Evolutionary conservation across 2,797 vertebrate genomes (phyloP).

Genomic region (Poeciliopsis presidionis): DNA sequence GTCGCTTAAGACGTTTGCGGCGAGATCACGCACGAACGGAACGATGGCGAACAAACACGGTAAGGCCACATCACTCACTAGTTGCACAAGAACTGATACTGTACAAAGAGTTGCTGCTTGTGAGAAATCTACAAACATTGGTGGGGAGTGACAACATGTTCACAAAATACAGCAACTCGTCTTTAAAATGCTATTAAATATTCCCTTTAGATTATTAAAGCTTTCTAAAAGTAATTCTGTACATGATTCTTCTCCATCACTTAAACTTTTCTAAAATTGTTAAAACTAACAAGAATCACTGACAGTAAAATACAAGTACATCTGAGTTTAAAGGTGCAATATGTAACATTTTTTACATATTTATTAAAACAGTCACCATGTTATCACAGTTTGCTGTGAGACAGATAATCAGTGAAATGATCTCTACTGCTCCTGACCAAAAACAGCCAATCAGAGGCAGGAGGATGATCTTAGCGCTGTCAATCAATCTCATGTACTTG

Average conservation of each 20-base stretch:
- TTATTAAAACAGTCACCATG: too few species aligned
- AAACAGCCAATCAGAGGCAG: too few species aligned
- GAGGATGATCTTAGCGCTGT: too few species aligned
- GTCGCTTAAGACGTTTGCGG: conserved; percentile 37
- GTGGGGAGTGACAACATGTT: conserved; percentile 51
- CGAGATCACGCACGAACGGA: conserved; percentile 42
- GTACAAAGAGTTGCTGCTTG: conserved; percentile 47
- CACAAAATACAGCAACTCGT: conserved; percentile 52
- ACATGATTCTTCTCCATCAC: conserved; percentile 17
- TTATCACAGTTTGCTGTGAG: too few species aligned
- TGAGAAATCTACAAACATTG: conserved; percentile 60
- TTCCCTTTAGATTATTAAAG: conserved; percentile 28
- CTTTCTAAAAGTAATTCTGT: conserved; percentile 34
- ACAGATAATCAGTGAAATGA: too few species aligned
- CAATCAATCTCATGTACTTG: too few species aligned
- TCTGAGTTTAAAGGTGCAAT: conserved; percentile 17
- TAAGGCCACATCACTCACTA: conserved; percentile 73
- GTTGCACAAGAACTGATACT: conserved; percentile 62
- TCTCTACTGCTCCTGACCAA: too few species aligned
- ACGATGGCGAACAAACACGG: conserved; percentile 57
- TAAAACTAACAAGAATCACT: conserved; percentile 31
- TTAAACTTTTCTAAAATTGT: conserved; percentile 18
- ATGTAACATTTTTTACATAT: too few species aligned
- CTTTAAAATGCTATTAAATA: conserved; percentile 46
- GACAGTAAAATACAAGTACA: conserved; percentile 34